Percentiles rank a stretch among this genome's conserved stretches.
These are phyloP conservation scores for Pterostichus niger DNA, from an alignment of 2,888 invertebrate species.

Conservation along the genomic window DNA sequence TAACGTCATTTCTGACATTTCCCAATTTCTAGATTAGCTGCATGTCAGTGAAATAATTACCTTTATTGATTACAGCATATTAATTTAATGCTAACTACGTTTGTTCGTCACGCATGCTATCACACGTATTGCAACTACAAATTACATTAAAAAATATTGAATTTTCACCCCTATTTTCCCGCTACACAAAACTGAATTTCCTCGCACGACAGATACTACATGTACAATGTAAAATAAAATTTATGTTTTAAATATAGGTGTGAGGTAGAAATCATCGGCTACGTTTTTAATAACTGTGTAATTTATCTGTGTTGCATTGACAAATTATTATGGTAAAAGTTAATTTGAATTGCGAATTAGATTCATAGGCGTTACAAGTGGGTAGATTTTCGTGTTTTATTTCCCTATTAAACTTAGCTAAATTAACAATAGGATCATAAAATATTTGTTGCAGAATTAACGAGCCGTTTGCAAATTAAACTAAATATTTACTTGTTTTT, in stretches of 20 bases:
- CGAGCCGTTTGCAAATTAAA: too few relatives aligned
- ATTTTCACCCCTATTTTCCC: too few relatives aligned
- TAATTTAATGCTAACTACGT: slow-evolving; percentile 27
- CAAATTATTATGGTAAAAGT: slow-evolving; percentile 31
- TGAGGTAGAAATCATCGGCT: not conserved
- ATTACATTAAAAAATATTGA: slow-evolving; percentile 3
- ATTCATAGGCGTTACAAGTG: not conserved
- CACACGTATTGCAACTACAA: slow-evolving; percentile 19
- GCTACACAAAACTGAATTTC: too few relatives aligned
- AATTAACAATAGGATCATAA: too few relatives aligned
- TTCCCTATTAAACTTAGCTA: too few relatives aligned
- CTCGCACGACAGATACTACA: too few relatives aligned
- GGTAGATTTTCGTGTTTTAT: too few relatives aligned
- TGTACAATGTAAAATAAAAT: slow-evolving; percentile 17
- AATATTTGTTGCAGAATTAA: too few relatives aligned
- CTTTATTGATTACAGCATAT: slow-evolving; percentile 21
- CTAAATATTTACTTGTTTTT: too few relatives aligned
- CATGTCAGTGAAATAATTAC: slow-evolving; percentile 3
- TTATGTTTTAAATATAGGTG: slow-evolving; percentile 19
- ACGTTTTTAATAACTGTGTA: too few relatives aligned
- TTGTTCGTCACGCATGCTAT: slow-evolving; percentile 21
- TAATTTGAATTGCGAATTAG: slow-evolving; percentile 14
- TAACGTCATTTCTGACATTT: not conserved
- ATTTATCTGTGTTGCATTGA: slow-evolving; percentile 3
- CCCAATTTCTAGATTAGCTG: slow-evolving; percentile 9